These are phyloP conservation scores for Lagorchestes hirsutus DNA, from an alignment of 2,797 vertebrate species.

Conservation along the genomic window DNA sequence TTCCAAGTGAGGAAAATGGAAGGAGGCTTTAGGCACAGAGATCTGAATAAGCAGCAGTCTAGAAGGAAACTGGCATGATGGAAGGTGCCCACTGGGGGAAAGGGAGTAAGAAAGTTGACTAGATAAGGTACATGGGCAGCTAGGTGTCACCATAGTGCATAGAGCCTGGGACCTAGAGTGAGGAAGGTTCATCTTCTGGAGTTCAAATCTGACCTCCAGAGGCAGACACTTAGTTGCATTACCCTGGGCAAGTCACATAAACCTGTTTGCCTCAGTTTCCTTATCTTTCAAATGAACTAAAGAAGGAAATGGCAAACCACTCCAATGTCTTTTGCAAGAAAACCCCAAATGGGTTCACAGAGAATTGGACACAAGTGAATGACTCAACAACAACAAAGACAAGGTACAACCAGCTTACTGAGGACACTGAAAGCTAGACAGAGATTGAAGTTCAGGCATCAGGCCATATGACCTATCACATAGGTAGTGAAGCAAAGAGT, in stretches of 20 bases:
- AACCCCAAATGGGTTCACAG: not conserved
- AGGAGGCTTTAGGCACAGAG: not conserved
- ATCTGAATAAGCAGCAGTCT: not conserved
- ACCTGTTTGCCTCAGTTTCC: not conserved
- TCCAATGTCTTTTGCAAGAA: not conserved
- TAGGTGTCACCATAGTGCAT: not conserved
- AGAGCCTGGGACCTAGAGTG: not conserved
- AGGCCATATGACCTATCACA: not conserved
- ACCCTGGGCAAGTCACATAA: not conserved
- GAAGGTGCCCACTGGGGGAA: rapidly evolving
- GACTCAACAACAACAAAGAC: not conserved
- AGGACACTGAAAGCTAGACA: not conserved
- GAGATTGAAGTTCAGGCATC: not conserved
- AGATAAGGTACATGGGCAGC: not conserved
- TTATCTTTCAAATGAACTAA: not conserved
- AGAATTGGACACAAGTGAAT: not conserved
- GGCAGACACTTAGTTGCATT: not conserved
- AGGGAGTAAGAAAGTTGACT: not conserved
- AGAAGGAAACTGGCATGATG: not conserved
- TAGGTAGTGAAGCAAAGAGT: not conserved
- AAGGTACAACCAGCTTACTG: not conserved
- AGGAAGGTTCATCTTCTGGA: not conserved
- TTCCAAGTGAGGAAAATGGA: not conserved
- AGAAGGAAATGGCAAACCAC: not conserved
- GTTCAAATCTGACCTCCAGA: not conserved